Conservation (phyloP, 2,113 vertebrate genomes). For the Symphodus melops region DNA sequence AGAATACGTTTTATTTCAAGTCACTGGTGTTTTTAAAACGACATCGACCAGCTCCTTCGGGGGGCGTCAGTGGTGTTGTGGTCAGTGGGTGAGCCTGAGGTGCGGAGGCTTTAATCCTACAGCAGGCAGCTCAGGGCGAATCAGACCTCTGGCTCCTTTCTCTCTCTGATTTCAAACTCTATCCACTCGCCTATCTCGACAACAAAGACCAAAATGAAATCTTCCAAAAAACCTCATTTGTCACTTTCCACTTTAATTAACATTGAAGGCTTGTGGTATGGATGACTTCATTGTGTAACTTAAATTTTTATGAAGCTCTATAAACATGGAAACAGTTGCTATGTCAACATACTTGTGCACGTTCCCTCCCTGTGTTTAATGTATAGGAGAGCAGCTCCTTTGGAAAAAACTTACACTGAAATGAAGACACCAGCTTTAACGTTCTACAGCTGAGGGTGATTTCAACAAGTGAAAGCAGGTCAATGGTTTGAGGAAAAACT, state of each 20-base stretch:
- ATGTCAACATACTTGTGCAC: conserved; percentile 52
- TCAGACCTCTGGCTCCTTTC: no score
- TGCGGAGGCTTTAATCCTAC: no score
- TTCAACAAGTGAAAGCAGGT: not conserved
- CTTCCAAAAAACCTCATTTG: conserved; percentile 23
- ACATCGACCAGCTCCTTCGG: conserved; percentile 39
- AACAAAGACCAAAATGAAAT: no score
- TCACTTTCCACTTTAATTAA: conserved; percentile 55
- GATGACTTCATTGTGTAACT: conserved; percentile 67
- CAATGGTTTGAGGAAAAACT: not conserved
- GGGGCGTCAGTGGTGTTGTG: no score
- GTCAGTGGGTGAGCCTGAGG: no score
- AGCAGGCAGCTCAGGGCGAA: no score
- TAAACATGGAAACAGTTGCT: conserved; percentile 68
- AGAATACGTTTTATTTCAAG: not conserved
- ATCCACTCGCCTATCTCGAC: no score
- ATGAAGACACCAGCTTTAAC: not conserved
- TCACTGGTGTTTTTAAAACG: conserved; percentile 17
- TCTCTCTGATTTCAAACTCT: no score
- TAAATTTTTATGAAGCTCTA: conserved; percentile 55
- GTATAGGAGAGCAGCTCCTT: conserved; percentile 20
- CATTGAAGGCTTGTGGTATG: conserved; percentile 30
- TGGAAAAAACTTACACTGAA: not conserved
- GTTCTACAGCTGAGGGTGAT: not conserved
- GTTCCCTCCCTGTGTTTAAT: conserved; percentile 3